These are phyloP conservation scores for Theonella swinhoei DNA, from an alignment of 37 sponge, comb jelly and placozoan species.

Conservation along the genomic window DNA sequence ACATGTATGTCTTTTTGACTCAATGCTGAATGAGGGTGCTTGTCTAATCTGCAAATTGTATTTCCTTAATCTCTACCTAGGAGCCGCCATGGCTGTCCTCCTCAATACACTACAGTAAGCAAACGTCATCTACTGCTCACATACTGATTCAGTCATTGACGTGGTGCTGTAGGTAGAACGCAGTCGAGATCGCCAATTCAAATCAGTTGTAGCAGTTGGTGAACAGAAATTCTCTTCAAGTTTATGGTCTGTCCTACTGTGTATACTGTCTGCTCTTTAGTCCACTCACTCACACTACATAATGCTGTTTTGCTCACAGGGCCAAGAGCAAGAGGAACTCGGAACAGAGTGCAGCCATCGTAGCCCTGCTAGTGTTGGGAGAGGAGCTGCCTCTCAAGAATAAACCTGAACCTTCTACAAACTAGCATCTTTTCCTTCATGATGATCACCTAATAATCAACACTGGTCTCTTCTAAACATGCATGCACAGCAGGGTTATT, in stretches of 20 bases:
- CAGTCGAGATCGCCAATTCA: conserved; percentile 66
- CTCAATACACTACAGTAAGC: too few species aligned
- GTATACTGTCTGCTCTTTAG: not conserved
- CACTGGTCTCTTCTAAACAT: too few species aligned
- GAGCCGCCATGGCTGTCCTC: too few species aligned
- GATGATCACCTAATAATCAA: too few species aligned
- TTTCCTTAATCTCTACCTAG: too few species aligned
- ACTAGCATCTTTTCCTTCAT: too few species aligned
- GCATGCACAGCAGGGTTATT: too few species aligned
- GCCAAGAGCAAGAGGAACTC: conserved; percentile 77
- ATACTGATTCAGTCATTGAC: too few species aligned
- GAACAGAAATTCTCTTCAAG: conserved; percentile 72
- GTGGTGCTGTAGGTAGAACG: conserved; percentile 22
- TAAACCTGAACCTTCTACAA: not conserved
- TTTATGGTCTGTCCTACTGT: conserved; percentile 59
- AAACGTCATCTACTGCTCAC: too few species aligned
- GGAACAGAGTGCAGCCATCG: conserved; percentile 85
- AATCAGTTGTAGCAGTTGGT: conserved; percentile 61
- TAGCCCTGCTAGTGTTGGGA: conserved; percentile 50
- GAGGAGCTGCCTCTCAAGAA: conserved; percentile 5
- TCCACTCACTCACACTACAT: not conserved
- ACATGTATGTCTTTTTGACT: too few species aligned
- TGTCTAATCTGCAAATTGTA: too few species aligned
- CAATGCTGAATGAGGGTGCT: too few species aligned
- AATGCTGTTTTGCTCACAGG: conserved; percentile 36